Percentiles rank a stretch among this genome's conserved stretches.
phyloP scores from a whole-genome alignment of 2,888 invertebrate species.

The Drepanosiphum platanoidis region DNA sequence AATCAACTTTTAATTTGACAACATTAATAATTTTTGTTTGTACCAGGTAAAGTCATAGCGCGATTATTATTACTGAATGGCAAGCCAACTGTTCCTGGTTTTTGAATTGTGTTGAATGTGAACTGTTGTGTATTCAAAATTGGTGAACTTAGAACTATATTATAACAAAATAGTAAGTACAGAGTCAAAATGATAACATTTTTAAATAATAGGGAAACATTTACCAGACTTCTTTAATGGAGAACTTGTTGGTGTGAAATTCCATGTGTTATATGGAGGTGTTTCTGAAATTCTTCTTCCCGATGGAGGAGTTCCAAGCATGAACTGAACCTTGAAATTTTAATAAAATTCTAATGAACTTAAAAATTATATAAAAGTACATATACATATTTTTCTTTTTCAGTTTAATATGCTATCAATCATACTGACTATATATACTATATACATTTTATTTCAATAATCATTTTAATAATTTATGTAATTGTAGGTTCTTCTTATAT shows the following conservation, averaged over 20 bases:
- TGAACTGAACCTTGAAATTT: conserved; percentile 77
- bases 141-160: conserved; percentile 73
- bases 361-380: background rate
- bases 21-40: conserved; percentile 61
- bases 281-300: conserved; percentile 73
- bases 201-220: conserved; percentile 2
- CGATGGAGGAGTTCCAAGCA: conserved; percentile 87
- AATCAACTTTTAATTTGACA: background rate
- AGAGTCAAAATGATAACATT: too few species aligned
- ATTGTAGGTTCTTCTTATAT: too few species aligned
- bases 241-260: conserved; percentile 79
- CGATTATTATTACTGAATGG: conserved; percentile 69
- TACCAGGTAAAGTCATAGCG: conserved; percentile 76
- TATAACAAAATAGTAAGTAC: too few species aligned
- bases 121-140: conserved; percentile 75
- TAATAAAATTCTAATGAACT: background rate
- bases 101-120: conserved; percentile 68
- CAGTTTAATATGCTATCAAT: too few species aligned
- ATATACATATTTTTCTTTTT: too few species aligned
- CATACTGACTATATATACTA: too few species aligned
- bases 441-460: too few species aligned
- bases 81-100: conserved; percentile 70
- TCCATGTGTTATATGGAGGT: conserved; percentile 78
- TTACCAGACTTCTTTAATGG: conserved; percentile 74
- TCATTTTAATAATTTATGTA: too few species aligned